Conservation (phyloP, 64 coral and sea anemone genomes). For the Cladopsammia gracilis region DNA sequence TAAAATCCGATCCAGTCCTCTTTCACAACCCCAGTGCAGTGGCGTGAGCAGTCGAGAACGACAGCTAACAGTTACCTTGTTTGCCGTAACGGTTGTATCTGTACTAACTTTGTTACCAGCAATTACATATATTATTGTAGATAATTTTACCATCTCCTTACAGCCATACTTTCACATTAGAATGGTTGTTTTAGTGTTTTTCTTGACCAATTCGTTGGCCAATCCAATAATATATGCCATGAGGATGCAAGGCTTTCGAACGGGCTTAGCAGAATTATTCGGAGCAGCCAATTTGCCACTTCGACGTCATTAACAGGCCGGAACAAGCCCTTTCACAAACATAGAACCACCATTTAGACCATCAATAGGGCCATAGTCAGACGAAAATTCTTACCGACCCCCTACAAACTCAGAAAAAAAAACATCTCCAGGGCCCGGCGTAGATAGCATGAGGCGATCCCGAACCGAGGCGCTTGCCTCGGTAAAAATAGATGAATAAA, state of each 20-base stretch:
- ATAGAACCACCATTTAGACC: too few relatives aligned
- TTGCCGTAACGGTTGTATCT: neutral
- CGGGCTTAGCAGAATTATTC: neutral
- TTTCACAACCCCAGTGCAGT: neutral
- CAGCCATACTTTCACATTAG: neutral
- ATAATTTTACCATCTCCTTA: too few relatives aligned
- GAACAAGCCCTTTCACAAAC: too few relatives aligned
- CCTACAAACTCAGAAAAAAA: too few relatives aligned
- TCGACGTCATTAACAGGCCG: neutral
- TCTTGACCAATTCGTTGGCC: neutral
- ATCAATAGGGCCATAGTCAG: too few relatives aligned
- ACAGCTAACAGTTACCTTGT: neutral
- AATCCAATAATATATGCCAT: constrained; percentile 16
- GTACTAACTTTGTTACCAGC: neutral
- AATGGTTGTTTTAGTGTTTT: neutral
- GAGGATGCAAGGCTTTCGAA: neutral
- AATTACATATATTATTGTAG: neutral
- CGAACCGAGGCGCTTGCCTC: too few relatives aligned
- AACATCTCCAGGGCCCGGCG: too few relatives aligned
- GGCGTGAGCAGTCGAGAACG: neutral
- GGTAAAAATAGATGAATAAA: too few relatives aligned
- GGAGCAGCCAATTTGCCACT: neutral
- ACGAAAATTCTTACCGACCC: too few relatives aligned
- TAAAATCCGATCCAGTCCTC: neutral
- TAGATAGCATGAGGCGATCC: too few relatives aligned